A percentile compares a stretch with the other conserved stretches of the same genome.
Conservation (phyloP, 2,113 vertebrate species). For the Oryzias woworae region DNA sequence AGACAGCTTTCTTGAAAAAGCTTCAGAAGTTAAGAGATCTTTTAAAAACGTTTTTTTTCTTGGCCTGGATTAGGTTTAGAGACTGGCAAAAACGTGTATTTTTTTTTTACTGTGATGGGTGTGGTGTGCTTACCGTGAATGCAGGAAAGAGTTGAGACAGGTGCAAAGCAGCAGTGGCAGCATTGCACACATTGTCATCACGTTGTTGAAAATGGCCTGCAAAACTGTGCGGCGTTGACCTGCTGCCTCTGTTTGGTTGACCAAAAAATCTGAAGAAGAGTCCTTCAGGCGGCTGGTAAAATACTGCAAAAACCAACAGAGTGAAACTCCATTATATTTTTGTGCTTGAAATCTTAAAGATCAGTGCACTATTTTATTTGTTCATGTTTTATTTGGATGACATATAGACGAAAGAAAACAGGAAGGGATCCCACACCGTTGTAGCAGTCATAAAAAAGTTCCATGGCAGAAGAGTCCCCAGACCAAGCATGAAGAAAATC, state of each 20-base stretch:
- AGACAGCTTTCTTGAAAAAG: too few relatives aligned
- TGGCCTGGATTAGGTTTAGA: neutral
- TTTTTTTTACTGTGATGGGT: neutral
- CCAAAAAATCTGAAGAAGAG: neutral
- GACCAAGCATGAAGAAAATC: neutral
- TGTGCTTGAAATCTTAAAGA: too few relatives aligned
- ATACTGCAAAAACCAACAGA: constrained; percentile 75
- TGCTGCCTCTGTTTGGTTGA: constrained; percentile 25
- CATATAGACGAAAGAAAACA: too few relatives aligned
- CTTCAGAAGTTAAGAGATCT: too few relatives aligned
- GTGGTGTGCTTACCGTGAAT: constrained; percentile 54
- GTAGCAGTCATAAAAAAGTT: neutral
- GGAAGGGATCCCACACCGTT: neutral
- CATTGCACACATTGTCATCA: constrained; percentile 95
- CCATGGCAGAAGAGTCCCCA: neutral
- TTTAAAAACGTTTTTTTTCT: neutral
- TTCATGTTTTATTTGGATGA: too few relatives aligned
- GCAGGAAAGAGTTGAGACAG: constrained; percentile 93
- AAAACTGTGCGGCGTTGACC: constrained; percentile 55
- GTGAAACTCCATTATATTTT: too few relatives aligned
- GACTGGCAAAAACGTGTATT: neutral
- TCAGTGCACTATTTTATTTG: too few relatives aligned
- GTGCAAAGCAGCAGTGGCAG: constrained; percentile 88
- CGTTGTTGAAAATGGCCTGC: constrained; percentile 86
- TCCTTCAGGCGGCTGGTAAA: constrained; percentile 83